Base-by-base conservation (phyloP, 2,888 invertebrate genomes). In the Exocentrus adspersus region DNA sequence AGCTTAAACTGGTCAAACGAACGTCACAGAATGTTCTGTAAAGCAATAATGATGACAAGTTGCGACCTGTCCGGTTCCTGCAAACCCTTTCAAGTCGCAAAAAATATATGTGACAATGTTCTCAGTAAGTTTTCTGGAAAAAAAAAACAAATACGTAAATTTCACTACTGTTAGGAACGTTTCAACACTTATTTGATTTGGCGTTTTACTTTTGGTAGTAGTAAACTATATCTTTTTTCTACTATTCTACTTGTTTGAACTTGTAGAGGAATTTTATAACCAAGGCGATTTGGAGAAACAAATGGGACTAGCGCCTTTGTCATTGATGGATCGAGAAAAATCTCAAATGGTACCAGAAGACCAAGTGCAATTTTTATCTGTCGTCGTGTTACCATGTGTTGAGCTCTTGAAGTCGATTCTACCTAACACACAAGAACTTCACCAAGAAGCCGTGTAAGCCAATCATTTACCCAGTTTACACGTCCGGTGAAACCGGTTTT, bases 291-390 rank as follows among this genome's bases (percentile, higher is more conserved):
- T 81, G 28, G 88, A 89, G 76, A 87, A 87, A 21, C 79, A 77
- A 3, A 82, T 88, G 84, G 88, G 88, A 45, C 84, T 87, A 75
- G 84, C 82, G 0, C 88, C 89, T 0, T 82, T 88, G 3, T 85
- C 87, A 64, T 86, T 88, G 84, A 88, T 89, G 89, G 88, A 89
- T 78, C 82, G 88, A 45, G 84, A 85, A 1, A 87, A 87, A 72
- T 78, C 83, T 65, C 72, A 83, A 64, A 84, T 85, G 77, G 86
- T 88, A 75, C 88, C 89, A 0, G 86, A 87, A 19, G 88, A 88
- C 70, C 89, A 90, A 83, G 85, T 88, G 14, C 86, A 88, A 77
- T 89, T 89, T 81, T 79, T 88, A 16, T 83, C 85, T 0, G 85
- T 87, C 30, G 86, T 89, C 52, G 86, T 87, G 65, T 77, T 88